Percentiles rank a stretch among this genome's conserved stretches.
Conservation (phyloP, 2,113 vertebrate species). For the Grallaria varia region DNA sequence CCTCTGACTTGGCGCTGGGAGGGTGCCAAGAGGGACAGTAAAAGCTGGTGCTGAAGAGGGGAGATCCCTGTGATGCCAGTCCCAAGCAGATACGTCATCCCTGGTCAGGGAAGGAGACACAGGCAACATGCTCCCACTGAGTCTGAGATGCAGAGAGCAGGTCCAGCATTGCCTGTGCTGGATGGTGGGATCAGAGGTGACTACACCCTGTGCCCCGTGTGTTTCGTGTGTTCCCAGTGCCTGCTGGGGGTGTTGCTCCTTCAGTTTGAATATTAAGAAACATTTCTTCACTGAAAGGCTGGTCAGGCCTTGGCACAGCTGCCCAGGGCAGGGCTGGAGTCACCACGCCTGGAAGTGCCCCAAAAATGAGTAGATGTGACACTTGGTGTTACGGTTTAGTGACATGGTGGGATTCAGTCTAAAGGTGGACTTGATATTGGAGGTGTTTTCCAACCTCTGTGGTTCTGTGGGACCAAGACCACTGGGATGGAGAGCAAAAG, state of each 20-base stretch:
- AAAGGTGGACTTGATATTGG: neutral
- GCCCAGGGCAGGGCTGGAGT: neutral
- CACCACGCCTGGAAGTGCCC: neutral
- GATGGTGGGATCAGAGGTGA: neutral
- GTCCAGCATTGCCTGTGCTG: neutral
- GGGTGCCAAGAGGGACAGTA: neutral
- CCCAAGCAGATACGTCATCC: neutral
- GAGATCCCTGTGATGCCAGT: neutral
- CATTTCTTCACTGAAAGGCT: no score
- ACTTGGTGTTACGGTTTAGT: neutral
- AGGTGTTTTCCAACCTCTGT: neutral
- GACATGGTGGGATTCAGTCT: fast-evolving
- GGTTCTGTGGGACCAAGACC: neutral
- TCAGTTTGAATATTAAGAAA: neutral
- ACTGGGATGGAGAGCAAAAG: neutral
- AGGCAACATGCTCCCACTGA: neutral
- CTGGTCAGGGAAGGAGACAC: neutral
- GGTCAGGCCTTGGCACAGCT: neutral
- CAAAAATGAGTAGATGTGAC: neutral
- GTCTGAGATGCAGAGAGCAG: neutral
- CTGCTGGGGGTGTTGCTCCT: neutral
- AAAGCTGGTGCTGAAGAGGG: neutral
- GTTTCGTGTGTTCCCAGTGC: neutral
- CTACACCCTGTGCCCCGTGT: fast-evolving
- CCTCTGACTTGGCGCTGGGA: fast-evolving